These are phyloP conservation scores for Lophius piscatorius DNA, from an alignment of 2,113 vertebrate species.

Conservation along the genomic window DNA sequence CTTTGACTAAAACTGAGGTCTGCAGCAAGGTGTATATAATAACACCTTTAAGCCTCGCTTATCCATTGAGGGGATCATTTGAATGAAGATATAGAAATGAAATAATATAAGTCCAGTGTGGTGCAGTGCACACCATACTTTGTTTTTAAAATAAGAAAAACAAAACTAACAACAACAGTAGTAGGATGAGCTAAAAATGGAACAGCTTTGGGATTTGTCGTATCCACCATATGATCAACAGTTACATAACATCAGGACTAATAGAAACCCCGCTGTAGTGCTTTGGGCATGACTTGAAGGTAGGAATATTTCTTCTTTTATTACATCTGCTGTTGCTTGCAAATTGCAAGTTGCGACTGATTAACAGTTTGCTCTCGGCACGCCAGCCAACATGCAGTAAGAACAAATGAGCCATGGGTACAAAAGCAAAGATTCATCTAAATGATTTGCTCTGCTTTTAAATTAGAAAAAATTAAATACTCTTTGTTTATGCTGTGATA, in stretches of 20 bases:
- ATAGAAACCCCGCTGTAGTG: conserved; percentile 21
- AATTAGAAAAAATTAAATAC: conserved; percentile 17
- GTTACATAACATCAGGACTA: conserved; percentile 37
- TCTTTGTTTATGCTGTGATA: conserved; percentile 8
- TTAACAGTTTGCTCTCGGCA: conserved; percentile 41
- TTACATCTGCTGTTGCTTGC: conserved; percentile 32
- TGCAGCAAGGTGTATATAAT: too few species aligned
- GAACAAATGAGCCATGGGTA: conserved; percentile 44
- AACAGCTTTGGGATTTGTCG: conserved; percentile 2
- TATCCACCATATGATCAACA: conserved; percentile 25
- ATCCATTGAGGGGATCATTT: too few species aligned
- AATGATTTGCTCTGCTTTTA: conserved; percentile 32
- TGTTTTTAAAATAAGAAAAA: too few species aligned
- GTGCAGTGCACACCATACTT: too few species aligned
- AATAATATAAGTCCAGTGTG: too few species aligned
- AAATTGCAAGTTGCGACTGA: conserved; percentile 50
- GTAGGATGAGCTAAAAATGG: conserved; percentile 25
- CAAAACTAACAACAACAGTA: neutral
- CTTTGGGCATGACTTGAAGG: conserved; percentile 30
- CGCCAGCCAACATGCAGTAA: conserved; percentile 27
- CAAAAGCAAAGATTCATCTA: conserved; percentile 31
- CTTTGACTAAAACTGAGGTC: too few species aligned
- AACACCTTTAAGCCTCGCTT: too few species aligned
- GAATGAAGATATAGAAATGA: too few species aligned
- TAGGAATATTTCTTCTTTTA: conserved; percentile 39